Conservation (phyloP, 2,888 invertebrate genomes). For the Stramonita haemastoma region DNA sequence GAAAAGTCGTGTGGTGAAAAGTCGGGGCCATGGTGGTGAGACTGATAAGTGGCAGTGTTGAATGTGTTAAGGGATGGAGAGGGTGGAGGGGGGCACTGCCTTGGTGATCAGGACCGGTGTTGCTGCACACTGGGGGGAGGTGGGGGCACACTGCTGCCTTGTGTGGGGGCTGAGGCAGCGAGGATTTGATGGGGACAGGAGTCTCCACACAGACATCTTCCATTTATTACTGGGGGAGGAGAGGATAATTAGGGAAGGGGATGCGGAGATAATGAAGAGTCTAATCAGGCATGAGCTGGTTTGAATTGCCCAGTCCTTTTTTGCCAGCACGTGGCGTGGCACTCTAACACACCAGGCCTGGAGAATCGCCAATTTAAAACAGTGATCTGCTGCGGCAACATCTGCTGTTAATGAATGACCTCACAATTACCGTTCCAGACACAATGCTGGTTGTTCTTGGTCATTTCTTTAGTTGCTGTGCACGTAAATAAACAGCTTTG, state of each 20-base stretch:
- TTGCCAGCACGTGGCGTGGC: too few species aligned
- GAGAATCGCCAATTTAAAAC: too few species aligned
- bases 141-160: background rate
- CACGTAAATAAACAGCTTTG: too few species aligned
- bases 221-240: constrained; percentile 19
- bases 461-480: too few species aligned
- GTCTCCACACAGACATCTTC: background rate
- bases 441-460: too few species aligned
- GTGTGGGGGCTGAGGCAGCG: background rate
- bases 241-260: background rate
- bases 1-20: background rate
- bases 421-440: too few species aligned
- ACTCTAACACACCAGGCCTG: too few species aligned
- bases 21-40: background rate
- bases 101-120: too few species aligned
- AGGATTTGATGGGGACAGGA: background rate
- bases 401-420: too few species aligned
- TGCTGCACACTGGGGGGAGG: background rate
- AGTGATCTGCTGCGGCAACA: too few species aligned
- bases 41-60: constrained; percentile 3
- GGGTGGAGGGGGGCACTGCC: background rate
- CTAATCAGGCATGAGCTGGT: constrained; percentile 18
- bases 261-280: constrained; percentile 25
- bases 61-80: background rate
- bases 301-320: background rate